Base-by-base conservation (phyloP, 2,797 vertebrate species). In the Propithecus perrieri region DNA sequence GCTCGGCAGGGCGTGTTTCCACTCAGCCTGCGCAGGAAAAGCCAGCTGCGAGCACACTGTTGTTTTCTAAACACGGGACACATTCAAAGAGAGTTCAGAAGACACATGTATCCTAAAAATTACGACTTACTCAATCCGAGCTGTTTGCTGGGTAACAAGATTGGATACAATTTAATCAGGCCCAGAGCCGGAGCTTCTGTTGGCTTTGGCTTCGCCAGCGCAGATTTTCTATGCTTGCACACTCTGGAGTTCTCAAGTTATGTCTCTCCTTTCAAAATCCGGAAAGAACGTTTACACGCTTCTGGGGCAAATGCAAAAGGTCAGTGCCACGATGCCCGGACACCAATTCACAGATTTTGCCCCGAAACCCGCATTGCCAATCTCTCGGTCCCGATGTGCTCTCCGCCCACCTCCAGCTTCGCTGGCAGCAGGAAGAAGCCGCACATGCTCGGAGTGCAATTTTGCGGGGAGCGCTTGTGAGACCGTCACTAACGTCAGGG, bases 1-100 rank as follows among this genome's bases (percentile, higher is more conserved):
- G 55, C 46, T 2, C 22, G 1, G 53, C 2, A 0, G 5, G 53
- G 35, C 0, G 0, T 1, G 2, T 8, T 48, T 55, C 59, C 22
- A 26, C 43, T 18, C 41, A 4, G 65, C 41, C 35, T 3, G 38
- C 55, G 0, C 4, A 30, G 41, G 46, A 28, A 3, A 30, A 38
- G 55, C 4, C n/a, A 3, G 5, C 3, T 5, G 24, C 30, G 26
- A 14, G 48, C 74, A 2, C 6, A 0, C 18, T 0, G 50, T 48
- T 78, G 22, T 14, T 75, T 76, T 78, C 67, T 43, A 71, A 94
- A 94, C 85, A 30, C 4, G 65, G 63, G 72, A 15, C 5, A 0
- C 17, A 8, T 18, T 87, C 33, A 84, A 15, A 91, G 59, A 35
- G 88, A 41, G 20, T 4, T 26, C 35, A 3, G 91, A 59, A 55